A percentile compares a stretch with the other conserved stretches of the same genome.
These are phyloP conservation scores for Syngnathus floridae DNA, from an alignment of 2,113 vertebrate genomes.

Conservation along the genomic window DNA sequence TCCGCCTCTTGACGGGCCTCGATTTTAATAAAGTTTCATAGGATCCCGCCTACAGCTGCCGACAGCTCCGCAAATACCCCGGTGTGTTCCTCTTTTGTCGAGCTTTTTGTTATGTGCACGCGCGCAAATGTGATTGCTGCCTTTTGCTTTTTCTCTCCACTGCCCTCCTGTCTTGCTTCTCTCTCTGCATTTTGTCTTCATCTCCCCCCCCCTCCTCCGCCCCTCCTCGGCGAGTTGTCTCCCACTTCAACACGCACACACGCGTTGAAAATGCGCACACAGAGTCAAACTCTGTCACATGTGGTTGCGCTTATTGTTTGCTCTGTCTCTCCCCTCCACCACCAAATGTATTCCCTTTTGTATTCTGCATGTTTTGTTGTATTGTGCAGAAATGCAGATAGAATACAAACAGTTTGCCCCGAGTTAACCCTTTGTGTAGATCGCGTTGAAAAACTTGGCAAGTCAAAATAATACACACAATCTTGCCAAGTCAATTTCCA, in stretches of 20 bases:
- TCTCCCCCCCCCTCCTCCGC: conserved; percentile 59
- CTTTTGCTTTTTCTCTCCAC: conserved; percentile 64
- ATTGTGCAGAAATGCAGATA: conserved; percentile 69
- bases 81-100: conserved; percentile 68
- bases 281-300: conserved; percentile 64
- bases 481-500: background rate
- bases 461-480: background rate
- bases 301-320: conserved; percentile 71
- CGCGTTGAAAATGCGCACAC: conserved; percentile 35
- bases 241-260: conserved; percentile 43
- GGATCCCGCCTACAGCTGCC: conserved; percentile 78
- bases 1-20: conserved; percentile 87
- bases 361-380: conserved; percentile 70
- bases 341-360: conserved; percentile 68
- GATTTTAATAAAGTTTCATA: conserved; percentile 91
- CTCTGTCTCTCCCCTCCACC: conserved; percentile 60
- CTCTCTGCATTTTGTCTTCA: conserved; percentile 62
- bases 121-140: conserved; percentile 79
- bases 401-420: conserved; percentile 67
- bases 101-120: conserved; percentile 78
- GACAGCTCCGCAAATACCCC: conserved; percentile 76
- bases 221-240: conserved; percentile 54
- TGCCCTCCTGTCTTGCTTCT: conserved; percentile 56
- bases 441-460: background rate
- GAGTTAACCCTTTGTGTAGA: conserved; percentile 36